phyloP scores from a whole-genome alignment of 2,888 invertebrate species.

The Bhutanitis thaidina region DNA sequence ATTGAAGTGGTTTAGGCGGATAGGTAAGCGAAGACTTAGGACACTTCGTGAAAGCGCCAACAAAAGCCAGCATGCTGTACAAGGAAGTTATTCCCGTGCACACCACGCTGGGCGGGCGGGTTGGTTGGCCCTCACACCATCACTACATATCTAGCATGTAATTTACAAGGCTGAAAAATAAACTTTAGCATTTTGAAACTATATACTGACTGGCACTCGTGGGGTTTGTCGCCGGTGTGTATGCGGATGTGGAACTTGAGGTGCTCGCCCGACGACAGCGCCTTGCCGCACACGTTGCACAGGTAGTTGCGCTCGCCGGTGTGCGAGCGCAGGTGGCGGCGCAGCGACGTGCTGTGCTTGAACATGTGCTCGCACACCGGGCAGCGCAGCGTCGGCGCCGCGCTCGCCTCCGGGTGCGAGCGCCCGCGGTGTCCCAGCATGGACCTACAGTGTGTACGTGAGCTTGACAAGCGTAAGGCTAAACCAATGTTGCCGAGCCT shows the following conservation, averaged over 20 bases:
- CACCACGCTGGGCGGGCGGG: too few species aligned
- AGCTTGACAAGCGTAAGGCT: too few species aligned
- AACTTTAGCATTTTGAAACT: too few species aligned
- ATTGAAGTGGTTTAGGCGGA: too few species aligned
- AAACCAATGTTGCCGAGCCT: too few species aligned
- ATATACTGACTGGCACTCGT: slow-evolving; percentile 69
- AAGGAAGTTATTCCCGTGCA: too few species aligned
- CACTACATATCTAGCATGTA: too few species aligned
- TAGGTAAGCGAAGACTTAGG: too few species aligned
- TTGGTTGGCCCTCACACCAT: too few species aligned
- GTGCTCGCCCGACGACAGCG: slow-evolving; percentile 79
- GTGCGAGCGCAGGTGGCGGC: slow-evolving; percentile 69
- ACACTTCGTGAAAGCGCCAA: too few species aligned
- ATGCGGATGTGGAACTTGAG: slow-evolving; percentile 81
- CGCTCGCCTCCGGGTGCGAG: slow-evolving; percentile 56
- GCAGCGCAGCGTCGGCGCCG: slow-evolving; percentile 64
- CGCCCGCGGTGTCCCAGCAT: slow-evolving; percentile 59
- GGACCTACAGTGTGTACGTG: slow-evolving; percentile 34
- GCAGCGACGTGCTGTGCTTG: slow-evolving; percentile 74
- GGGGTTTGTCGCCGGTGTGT: slow-evolving; percentile 82
- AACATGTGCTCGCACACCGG: slow-evolving; percentile 65
- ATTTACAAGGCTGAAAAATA: too few species aligned
- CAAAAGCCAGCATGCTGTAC: too few species aligned
- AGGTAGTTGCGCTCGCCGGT: slow-evolving; percentile 75
- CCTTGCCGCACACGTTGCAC: slow-evolving; percentile 82